Percentiles rank a stretch among this genome's conserved stretches.
Conservation (phyloP, 2,113 vertebrate genomes). For the western clawed frog (Xenopus tropicalis) region DNA sequence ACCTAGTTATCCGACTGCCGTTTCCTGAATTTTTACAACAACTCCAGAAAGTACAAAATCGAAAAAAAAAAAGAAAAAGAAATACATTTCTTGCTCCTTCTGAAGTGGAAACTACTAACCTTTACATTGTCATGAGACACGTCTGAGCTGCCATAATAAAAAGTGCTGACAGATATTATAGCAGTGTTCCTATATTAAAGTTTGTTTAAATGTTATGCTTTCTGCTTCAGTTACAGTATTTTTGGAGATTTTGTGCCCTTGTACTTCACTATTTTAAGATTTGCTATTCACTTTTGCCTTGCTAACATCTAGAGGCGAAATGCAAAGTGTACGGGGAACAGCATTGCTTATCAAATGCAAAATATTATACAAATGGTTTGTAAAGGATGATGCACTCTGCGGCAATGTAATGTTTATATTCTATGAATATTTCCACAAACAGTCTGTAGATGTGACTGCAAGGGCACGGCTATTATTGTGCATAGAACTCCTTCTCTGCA, state of each 20-base stretch:
- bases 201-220: constrained; percentile 25
- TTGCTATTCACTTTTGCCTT: not conserved
- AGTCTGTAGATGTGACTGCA: too few species aligned
- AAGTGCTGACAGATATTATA: constrained; percentile 22
- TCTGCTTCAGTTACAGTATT: not conserved
- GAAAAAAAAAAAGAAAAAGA: not conserved
- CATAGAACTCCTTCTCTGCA: too few species aligned
- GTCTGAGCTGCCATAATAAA: constrained; percentile 1
- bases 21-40: too few species aligned
- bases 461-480: too few species aligned
- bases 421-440: too few species aligned
- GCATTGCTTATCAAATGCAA: not conserved
- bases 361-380: not conserved
- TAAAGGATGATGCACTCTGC: too few species aligned
- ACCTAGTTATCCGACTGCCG: too few species aligned
- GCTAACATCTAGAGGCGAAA: not conserved
- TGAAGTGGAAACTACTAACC: constrained; percentile 1
- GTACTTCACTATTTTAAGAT: too few species aligned
- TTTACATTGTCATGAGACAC: constrained; percentile 7
- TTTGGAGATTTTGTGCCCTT: not conserved
- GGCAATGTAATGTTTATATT: too few species aligned
- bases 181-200: constrained; percentile 1
- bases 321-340: not conserved
- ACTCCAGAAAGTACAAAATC: too few species aligned
- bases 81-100: not conserved